Evolutionary conservation across 1,140 invertebrate species (phyloP), one percentile per base, ranked within the genome.

Genomic region (Drosophila arizonae): DNA sequence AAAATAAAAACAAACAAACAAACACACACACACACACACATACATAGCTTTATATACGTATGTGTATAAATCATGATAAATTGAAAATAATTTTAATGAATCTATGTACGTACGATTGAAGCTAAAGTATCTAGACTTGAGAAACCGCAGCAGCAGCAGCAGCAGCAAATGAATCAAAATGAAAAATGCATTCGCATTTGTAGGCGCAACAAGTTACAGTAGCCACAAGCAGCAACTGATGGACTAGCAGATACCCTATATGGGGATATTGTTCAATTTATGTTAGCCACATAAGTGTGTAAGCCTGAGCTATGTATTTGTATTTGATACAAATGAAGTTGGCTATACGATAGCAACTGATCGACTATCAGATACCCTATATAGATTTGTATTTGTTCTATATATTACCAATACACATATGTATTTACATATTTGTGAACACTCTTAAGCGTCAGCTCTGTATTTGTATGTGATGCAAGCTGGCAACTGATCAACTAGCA

Each of bases 121-220:
- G 43, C 43, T 17, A 17, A 46, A 39, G 36, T 39, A 39, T 39
- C 36, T 39, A 39, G 43, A 57, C 48, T 58, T 62, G 51, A 73
- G 48, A 61, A 63, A 56, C 67, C 46, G 66, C 77, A 54, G 70
- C 70, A 72, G 68, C 61, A 50, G 24, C 54, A 61, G 33, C 21
- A 62, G 67, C 56, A 61, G 24, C 54, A 64, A 80, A 85, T 86
- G 73, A 85, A 86, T 81, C 81, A 81, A 75, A 77, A 70, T 85
- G 71, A 75, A 70, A 85, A 80, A 85, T 85, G 74, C 75, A 86
- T 76, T 84, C 26, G 55, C 58, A 69, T 58, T 72, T 60, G 63
- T 67, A 67, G 57, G 41, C 63, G n/a, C 55, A 67, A 65, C 55
- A 63, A 52, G 66, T 62, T 41, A 6, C 17, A 33, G 17, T n/a